phyloP scores from a whole-genome alignment of 92 coral and sea anemone species.

The Phenganax marumi region DNA sequence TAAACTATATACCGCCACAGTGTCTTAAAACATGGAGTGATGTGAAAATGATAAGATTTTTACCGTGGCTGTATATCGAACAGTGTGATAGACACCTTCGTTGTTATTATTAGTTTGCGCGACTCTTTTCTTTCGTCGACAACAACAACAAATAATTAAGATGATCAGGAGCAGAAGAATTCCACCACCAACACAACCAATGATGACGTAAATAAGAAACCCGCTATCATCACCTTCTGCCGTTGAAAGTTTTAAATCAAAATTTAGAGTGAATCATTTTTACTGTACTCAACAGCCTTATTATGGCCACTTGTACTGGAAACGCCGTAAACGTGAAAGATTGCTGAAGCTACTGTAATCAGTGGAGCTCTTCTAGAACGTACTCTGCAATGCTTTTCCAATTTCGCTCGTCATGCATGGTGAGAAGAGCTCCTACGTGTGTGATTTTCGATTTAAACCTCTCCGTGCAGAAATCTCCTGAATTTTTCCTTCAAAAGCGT shows the following conservation, averaged over 20 bases:
- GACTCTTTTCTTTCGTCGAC: conserved; percentile 66
- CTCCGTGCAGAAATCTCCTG: too few species aligned
- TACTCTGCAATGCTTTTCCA: too few species aligned
- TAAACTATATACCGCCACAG: neutral
- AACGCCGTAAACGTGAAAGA: too few species aligned
- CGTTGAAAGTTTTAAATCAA: neutral
- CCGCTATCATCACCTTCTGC: neutral
- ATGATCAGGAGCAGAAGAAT: conserved; percentile 68
- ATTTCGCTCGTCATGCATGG: too few species aligned
- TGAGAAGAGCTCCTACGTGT: too few species aligned
- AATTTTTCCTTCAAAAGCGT: too few species aligned
- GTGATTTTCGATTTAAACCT: too few species aligned
- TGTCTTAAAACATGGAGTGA: too few species aligned
- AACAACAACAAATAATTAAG: conserved; percentile 68
- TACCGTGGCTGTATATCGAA: conserved; percentile 35
- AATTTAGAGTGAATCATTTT: neutral
- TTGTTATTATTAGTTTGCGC: conserved; percentile 1
- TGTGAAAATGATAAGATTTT: neutral
- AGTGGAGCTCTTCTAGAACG: too few species aligned
- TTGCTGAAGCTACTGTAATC: too few species aligned
- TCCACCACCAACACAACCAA: conserved; percentile 72
- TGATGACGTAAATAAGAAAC: conserved; percentile 54
- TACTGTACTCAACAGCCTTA: too few species aligned
- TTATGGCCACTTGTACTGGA: too few species aligned
- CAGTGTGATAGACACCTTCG: neutral